Evolutionary conservation across 2,113 vertebrate species (phyloP).

Genomic region (Oriolus oriolus): DNA sequence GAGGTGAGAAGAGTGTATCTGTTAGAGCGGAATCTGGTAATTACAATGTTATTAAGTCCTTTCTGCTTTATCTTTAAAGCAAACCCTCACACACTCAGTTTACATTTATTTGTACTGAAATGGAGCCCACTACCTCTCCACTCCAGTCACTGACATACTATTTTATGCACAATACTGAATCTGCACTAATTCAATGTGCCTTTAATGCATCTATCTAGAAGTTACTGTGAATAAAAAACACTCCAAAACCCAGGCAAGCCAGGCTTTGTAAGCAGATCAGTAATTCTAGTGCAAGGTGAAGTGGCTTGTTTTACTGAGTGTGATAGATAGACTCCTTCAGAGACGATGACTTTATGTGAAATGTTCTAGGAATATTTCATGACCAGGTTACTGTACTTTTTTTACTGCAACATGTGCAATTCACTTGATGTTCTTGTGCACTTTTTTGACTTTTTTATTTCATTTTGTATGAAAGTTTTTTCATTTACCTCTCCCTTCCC

Average conservation of each 20-base stretch:
- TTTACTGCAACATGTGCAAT: slow-evolving; percentile 52
- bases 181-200: neutral
- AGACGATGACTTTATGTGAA: neutral
- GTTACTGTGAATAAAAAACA: slow-evolving; percentile 15
- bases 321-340: neutral
- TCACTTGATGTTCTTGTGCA: slow-evolving; percentile 57
- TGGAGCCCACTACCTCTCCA: slow-evolving; percentile 19
- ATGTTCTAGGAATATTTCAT: slow-evolving; percentile 30
- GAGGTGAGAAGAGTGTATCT: neutral
- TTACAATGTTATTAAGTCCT: neutral
- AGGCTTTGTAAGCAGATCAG: neutral
- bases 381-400: slow-evolving; percentile 39
- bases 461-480: slow-evolving; percentile 61
- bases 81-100: neutral
- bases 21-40: neutral
- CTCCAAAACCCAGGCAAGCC: neutral
- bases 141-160: neutral
- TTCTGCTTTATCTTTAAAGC: neutral
- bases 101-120: slow-evolving; percentile 49
- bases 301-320: neutral
- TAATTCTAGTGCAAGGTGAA: neutral
- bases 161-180: neutral
- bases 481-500: slow-evolving; percentile 10
- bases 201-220: neutral
- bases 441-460: slow-evolving; percentile 36